Evolutionary conservation across 2,888 invertebrate genomes (phyloP).

Genomic region (Meteorus cinctellus): DNA sequence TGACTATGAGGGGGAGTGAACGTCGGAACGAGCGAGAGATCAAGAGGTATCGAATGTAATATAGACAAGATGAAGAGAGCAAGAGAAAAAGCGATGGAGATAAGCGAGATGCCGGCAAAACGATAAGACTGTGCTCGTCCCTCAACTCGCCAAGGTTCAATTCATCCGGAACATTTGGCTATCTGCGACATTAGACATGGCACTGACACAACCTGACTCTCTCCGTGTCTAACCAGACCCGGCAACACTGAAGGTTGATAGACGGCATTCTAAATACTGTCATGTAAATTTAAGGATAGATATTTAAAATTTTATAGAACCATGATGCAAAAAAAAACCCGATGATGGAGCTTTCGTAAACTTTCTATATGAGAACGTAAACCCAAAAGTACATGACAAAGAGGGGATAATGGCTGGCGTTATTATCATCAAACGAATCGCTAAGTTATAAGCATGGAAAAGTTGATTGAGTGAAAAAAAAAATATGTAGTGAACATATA

Average conservation of each 20-base stretch:
- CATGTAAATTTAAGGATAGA: conserved; percentile 14
- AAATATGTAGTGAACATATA: conserved; percentile 50
- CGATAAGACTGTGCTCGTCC: conserved; percentile 54
- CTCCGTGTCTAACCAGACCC: background rate
- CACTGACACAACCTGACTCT: conserved; percentile 10
- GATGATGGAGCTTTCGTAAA: conserved; percentile 52
- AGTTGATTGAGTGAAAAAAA: conserved; percentile 37
- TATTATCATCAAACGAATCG: conserved; percentile 25
- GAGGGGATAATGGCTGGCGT: conserved; percentile 5
- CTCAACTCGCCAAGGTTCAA: conserved; percentile 51
- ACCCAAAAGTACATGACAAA: conserved; percentile 36
- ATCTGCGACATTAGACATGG: conserved; percentile 57
- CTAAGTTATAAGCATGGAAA: conserved; percentile 24
- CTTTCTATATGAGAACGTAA: conserved; percentile 58
- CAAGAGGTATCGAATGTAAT: conserved; percentile 33
- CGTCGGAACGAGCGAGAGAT: conserved; percentile 37
- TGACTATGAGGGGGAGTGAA: background rate
- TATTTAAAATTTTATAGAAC: conserved; percentile 9
- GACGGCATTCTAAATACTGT: background rate
- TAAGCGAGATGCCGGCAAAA: conserved; percentile 53
- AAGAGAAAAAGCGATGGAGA: conserved; percentile 34
- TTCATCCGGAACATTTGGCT: conserved; percentile 64
- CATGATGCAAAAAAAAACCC: conserved; percentile 28
- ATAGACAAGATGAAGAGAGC: conserved; percentile 26
- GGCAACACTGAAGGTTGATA: background rate